Evolutionary conservation across 2,113 vertebrate species (phyloP).

Genomic region (Helogale parvula): DNA sequence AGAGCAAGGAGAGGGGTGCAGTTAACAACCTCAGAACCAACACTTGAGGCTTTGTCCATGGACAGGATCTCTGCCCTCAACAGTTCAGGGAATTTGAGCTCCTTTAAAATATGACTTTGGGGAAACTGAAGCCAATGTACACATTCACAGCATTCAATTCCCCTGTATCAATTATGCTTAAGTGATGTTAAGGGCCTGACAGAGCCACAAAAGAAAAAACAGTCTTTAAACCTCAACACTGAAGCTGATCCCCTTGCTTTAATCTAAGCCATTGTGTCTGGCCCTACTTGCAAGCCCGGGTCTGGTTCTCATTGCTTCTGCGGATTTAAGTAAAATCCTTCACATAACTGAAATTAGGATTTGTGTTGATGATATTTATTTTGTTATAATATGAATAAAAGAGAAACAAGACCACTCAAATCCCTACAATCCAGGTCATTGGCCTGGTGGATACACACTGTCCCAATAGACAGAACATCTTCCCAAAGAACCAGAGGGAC

Average conservation of each 20-base stretch:
- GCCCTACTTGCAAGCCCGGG: slow-evolving; percentile 24
- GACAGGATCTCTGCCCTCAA: not conserved
- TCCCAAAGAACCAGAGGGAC: not conserved
- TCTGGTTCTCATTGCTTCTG: slow-evolving; percentile 58
- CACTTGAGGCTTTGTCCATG: not conserved
- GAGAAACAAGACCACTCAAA: slow-evolving; percentile 19
- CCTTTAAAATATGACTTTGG: not conserved
- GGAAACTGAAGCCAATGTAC: slow-evolving; percentile 41
- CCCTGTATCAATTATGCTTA: slow-evolving; percentile 44
- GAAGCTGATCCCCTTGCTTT: slow-evolving; percentile 31
- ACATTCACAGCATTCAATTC: not conserved
- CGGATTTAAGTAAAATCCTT: slow-evolving; percentile 62
- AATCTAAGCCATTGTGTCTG: slow-evolving; percentile 62
- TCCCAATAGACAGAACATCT: not conserved
- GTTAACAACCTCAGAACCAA: not conserved
- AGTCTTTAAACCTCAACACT: slow-evolving; percentile 28
- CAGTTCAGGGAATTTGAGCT: slow-evolving; percentile 12
- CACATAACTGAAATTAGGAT: slow-evolving; percentile 55
- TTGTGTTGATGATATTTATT: slow-evolving; percentile 62
- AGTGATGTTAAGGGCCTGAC: slow-evolving; percentile 41
- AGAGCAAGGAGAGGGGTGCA: not conserved
- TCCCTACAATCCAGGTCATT: not conserved
- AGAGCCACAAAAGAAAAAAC: slow-evolving; percentile 55
- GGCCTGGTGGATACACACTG: not conserved
- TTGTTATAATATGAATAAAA: not conserved